phyloP scores from a whole-genome alignment of 1,140 invertebrate genomes.

The Venustaconcha ellipsiformis region DNA sequence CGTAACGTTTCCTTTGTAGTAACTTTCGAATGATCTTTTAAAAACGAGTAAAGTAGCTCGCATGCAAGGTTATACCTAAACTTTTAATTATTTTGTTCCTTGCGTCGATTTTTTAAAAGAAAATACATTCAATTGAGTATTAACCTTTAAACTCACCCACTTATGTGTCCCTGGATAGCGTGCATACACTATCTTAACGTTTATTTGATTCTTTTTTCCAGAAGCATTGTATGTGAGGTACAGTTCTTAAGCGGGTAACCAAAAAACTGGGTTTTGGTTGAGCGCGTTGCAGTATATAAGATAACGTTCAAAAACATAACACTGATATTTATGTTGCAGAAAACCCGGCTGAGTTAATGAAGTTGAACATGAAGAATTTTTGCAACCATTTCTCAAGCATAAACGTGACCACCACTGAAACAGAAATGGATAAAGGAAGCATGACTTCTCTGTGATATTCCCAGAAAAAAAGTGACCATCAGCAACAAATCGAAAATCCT shows the following conservation, averaged over 20 bases:
- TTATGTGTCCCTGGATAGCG: constrained; percentile 18
- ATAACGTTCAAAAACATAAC: neutral
- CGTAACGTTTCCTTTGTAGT: too few relatives aligned
- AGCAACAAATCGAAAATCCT: too few relatives aligned
- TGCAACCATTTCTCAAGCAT: constrained; percentile 17
- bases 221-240: neutral
- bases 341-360: constrained; percentile 28
- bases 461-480: too few relatives aligned
- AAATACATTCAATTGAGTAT: too few relatives aligned
- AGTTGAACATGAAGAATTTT: constrained; percentile 27
- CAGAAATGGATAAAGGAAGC: constrained; percentile 26
- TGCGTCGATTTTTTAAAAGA: too few relatives aligned
- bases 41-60: too few relatives aligned
- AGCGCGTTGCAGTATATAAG: neutral
- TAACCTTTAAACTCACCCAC: too few relatives aligned
- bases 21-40: too few relatives aligned
- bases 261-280: neutral
- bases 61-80: too few relatives aligned
- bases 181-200: constrained; percentile 10
- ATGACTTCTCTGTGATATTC: constrained; percentile 17
- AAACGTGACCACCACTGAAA: constrained; percentile 8
- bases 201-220: neutral
- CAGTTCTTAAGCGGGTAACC: neutral
- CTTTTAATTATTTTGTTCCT: too few relatives aligned
- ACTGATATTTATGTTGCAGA: constrained; percentile 15